phyloP scores from a whole-genome alignment of 1,140 invertebrate species.

The Halotydeus destructor region DNA sequence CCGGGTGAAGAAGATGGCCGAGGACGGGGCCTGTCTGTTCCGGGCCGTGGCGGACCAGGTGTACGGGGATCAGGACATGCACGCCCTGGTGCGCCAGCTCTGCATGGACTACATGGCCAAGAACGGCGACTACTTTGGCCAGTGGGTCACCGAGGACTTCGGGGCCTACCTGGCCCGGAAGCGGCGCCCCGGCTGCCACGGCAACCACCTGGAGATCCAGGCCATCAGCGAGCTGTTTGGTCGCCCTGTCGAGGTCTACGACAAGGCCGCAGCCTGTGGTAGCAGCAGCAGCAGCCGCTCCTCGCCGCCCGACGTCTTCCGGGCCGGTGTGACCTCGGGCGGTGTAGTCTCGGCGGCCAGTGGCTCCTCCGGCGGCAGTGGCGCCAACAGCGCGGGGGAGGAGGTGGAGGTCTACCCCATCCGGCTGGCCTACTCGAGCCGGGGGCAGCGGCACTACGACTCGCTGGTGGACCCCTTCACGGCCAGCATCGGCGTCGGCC shows the following conservation, averaged over 20 bases:
- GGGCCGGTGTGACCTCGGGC: too few species aligned
- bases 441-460: slow-evolving; percentile 85
- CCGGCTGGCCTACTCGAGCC: too few species aligned
- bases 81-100: slow-evolving; percentile 53
- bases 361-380: too few species aligned
- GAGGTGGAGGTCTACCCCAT: too few species aligned
- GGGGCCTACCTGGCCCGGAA: slow-evolving; percentile 60
- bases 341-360: too few species aligned
- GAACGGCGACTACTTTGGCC: slow-evolving; percentile 75
- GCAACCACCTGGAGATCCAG: slow-evolving; percentile 85
- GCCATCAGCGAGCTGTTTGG: slow-evolving; percentile 83
- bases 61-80: slow-evolving; percentile 83
- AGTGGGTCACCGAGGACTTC: slow-evolving; percentile 83
- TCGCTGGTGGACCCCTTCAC: slow-evolving; percentile 62
- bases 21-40: slow-evolving; percentile 83
- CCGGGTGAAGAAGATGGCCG: slow-evolving; percentile 64
- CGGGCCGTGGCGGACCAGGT: slow-evolving; percentile 73
- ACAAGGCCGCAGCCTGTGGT: too few species aligned
- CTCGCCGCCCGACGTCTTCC: too few species aligned
- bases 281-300: too few species aligned
- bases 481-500: slow-evolving; percentile 57
- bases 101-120: slow-evolving; percentile 81
- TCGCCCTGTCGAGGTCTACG: slow-evolving; percentile 75
- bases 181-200: slow-evolving; percentile 53
- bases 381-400: too few species aligned